A percentile compares a stretch with the other conserved stretches of the same genome.
Conservation (phyloP, 2,888 invertebrate genomes). For the Dusona sp. region DNA sequence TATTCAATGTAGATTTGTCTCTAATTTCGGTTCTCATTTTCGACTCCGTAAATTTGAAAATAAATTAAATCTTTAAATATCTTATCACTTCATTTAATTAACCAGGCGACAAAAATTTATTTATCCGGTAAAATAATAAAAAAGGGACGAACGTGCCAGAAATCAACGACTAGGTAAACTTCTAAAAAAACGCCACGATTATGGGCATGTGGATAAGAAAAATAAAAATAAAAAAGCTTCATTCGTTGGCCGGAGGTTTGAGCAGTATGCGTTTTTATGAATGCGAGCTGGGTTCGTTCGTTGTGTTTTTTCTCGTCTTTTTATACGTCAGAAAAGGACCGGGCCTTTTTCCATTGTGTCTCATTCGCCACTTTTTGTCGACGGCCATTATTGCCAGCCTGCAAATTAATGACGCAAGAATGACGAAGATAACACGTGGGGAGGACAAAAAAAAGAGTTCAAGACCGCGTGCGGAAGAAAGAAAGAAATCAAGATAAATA, state of each 20-base stretch:
- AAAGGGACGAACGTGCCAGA: not conserved
- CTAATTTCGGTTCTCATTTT: not conserved
- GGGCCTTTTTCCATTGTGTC: slow-evolving; percentile 42
- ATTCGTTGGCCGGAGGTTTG: not conserved
- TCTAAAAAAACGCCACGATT: not conserved
- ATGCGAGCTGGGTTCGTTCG: not conserved
- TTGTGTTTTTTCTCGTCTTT: not conserved
- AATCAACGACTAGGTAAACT: not conserved
- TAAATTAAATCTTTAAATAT: not conserved
- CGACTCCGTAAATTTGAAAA: not conserved
- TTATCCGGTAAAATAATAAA: not conserved
- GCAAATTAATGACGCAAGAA: slow-evolving; percentile 51
- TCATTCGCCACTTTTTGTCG: slow-evolving; percentile 37
- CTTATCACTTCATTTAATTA: not conserved
- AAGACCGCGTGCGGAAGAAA: not conserved
- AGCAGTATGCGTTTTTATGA: slow-evolving; percentile 9
- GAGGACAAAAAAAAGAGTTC: not conserved
- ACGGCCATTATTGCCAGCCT: slow-evolving; percentile 38
- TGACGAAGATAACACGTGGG: slow-evolving; percentile 4
- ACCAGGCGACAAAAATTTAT: not conserved
- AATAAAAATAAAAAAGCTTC: not conserved
- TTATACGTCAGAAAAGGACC: slow-evolving; percentile 4
- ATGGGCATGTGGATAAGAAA: not conserved
- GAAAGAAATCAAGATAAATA: slow-evolving; percentile 1
- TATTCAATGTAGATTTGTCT: not conserved